Evolutionary conservation across 2,888 invertebrate genomes (phyloP).

Genomic region (Lydus trimaculatus): DNA sequence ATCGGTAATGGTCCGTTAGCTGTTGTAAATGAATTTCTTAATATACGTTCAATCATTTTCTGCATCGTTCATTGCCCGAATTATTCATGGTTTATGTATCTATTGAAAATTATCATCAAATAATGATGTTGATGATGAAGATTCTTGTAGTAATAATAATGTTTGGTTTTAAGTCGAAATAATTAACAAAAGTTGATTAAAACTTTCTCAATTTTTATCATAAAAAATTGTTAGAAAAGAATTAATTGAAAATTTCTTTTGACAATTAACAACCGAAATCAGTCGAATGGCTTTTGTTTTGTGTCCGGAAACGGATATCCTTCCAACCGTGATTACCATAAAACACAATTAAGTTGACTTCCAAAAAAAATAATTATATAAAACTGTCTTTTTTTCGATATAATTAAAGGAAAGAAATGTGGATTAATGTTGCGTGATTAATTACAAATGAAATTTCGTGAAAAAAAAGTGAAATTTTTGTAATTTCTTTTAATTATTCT

Average conservation of each 20-base stretch:
- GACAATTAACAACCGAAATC: neutral
- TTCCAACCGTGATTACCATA: neutral
- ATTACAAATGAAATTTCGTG: too few species aligned
- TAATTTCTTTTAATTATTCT: too few species aligned
- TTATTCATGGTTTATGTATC: neutral
- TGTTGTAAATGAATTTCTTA: conserved; percentile 28
- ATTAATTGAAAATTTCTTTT: neutral
- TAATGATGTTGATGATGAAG: neutral
- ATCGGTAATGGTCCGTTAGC: conserved; percentile 24
- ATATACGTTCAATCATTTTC: conserved; percentile 9
- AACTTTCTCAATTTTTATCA: neutral
- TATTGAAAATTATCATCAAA: neutral
- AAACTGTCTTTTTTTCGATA: neutral
- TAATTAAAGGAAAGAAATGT: neutral
- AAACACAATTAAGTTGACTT: neutral
- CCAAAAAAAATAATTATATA: neutral
- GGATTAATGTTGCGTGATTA: neutral
- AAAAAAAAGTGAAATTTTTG: neutral
- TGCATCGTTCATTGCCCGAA: conserved; percentile 14
- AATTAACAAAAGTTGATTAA: too few species aligned
- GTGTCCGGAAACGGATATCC: conserved; percentile 7
- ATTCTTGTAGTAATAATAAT: too few species aligned
- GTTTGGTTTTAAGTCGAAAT: too few species aligned
- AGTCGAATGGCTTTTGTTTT: neutral
- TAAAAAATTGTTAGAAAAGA: neutral